A percentile compares a stretch with the other conserved stretches of the same genome.
These are phyloP conservation scores for Kradibia gibbosae DNA, from an alignment of 1,140 invertebrate species.

Conservation along the genomic window DNA sequence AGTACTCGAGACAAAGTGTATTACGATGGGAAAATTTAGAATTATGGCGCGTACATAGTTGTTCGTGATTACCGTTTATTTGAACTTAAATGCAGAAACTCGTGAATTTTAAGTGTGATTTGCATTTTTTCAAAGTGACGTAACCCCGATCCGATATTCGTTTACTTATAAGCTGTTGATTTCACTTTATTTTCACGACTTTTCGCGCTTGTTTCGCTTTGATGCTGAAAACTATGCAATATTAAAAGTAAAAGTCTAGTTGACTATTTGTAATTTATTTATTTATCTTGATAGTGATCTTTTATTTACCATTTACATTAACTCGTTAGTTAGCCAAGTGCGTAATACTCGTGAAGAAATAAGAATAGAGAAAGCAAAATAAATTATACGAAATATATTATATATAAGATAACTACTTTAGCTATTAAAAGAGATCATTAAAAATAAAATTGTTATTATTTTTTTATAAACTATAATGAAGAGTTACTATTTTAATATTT, in stretches of 20 bases:
- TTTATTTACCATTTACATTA: background rate
- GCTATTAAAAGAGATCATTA: background rate
- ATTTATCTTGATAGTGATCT: conserved; percentile 17
- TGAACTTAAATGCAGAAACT: conserved; percentile 21
- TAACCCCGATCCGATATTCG: background rate
- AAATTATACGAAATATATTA: conserved; percentile 3
- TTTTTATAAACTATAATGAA: background rate
- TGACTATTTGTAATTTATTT: background rate
- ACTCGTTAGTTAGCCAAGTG: background rate
- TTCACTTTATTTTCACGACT: background rate
- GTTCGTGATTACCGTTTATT: conserved; percentile 10
- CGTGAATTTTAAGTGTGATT: conserved; percentile 30
- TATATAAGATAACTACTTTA: background rate
- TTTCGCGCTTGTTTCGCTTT: background rate
- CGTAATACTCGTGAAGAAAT: background rate
- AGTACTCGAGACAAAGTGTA: background rate
- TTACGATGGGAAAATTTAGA: conserved; percentile 7
- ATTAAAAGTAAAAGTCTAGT: background rate
- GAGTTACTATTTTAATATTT: background rate
- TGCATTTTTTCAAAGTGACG: conserved; percentile 14
- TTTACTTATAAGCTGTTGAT: background rate
- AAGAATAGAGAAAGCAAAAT: conserved; percentile 6
- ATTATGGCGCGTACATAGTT: background rate
- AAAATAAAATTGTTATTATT: background rate
- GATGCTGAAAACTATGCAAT: background rate